phyloP scores from a whole-genome alignment of 2,113 vertebrate species.

The Microcebus lehilahytsara region DNA sequence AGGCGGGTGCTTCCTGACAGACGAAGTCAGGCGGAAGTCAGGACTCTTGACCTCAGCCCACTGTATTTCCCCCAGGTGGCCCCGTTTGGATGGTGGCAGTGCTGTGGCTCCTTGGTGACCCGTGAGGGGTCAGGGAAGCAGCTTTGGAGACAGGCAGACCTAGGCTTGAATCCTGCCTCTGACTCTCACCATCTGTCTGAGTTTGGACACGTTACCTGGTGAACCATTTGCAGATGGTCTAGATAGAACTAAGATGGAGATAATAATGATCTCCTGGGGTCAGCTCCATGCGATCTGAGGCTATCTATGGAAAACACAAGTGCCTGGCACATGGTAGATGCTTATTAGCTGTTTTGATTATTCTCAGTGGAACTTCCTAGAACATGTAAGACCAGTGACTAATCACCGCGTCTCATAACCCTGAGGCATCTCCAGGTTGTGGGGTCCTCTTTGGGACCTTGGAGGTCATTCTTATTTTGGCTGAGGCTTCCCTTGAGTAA shows the following conservation, averaged over 20 bases:
- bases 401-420: background rate
- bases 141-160: background rate
- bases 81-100: background rate
- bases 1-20: background rate
- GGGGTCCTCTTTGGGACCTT: background rate
- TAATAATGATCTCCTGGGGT: background rate
- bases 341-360: background rate
- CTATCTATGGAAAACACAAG: background rate
- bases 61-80: background rate
- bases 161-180: background rate
- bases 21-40: background rate
- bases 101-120: background rate
- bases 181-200: background rate
- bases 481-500: background rate
- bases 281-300: background rate
- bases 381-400: background rate
- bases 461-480: background rate
- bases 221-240: background rate
- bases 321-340: background rate
- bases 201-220: background rate
- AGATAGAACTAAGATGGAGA: background rate
- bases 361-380: slow-evolving; percentile 33
- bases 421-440: background rate
- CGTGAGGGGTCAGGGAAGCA: background rate
- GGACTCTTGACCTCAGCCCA: background rate